Conservation (phyloP, 37 sponge, comb jelly and placozoan genomes). For the Amphimedon queenslandica region DNA sequence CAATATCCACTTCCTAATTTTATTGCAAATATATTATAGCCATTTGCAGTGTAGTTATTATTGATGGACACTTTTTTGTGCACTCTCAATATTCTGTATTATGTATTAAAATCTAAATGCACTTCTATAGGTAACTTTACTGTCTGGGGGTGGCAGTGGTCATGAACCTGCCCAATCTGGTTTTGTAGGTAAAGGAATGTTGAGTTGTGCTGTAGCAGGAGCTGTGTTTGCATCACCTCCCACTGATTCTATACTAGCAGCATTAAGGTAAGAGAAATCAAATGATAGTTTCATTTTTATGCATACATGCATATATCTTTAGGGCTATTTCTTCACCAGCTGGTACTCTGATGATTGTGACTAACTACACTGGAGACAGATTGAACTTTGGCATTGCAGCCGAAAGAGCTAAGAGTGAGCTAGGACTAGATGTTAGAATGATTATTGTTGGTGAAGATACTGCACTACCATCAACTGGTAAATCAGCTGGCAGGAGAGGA, state of each 20-base stretch:
- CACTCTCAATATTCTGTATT: too few species aligned
- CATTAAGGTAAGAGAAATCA: conserved; percentile 29
- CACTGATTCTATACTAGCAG: conserved; percentile 66
- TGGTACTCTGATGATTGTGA: conserved; percentile 89
- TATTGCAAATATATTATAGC: too few species aligned
- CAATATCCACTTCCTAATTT: too few species aligned
- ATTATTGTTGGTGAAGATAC: conserved; percentile 87
- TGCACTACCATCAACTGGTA: conserved; percentile 61
- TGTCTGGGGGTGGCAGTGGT: conserved; percentile 97
- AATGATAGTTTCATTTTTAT: too few species aligned
- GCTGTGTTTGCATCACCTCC: conserved; percentile 95
- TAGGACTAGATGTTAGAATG: conserved; percentile 86
- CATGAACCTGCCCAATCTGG: conserved; percentile 97
- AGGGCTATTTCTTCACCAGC: conserved; percentile 71
- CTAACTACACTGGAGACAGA: conserved; percentile 97
- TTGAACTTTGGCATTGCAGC: conserved; percentile 95
- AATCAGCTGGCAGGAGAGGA: conserved; percentile 81
- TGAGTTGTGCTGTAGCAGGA: conserved; percentile 92
- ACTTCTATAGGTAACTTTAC: conserved; percentile 64
- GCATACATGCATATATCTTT: too few species aligned
- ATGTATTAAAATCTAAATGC: background rate
- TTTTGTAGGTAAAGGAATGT: conserved; percentile 89
- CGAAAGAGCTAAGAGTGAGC: conserved; percentile 73
- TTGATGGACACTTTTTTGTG: too few species aligned
- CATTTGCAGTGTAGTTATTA: too few species aligned